Evolutionary conservation across 30 jellyfish, hydroid and myxozoan genomes (phyloP), one percentile per base, ranked within the genome.

Genomic region (Hydractinia symbiolongicarpus): DNA sequence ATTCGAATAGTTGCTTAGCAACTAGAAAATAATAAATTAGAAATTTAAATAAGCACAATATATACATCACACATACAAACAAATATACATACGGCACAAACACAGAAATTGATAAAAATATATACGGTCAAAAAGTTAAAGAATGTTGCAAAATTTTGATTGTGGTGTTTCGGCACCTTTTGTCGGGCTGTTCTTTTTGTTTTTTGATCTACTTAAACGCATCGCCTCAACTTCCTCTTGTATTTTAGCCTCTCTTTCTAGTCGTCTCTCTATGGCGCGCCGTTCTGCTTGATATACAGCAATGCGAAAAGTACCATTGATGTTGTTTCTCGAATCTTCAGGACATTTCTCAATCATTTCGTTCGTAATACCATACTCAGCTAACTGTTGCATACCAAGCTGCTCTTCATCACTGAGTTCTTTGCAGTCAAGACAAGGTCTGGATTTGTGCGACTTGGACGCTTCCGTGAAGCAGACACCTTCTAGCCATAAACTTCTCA

Each of bases 251-350:
- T 81, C 66, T 13, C 81, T 77, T 49, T 88, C 97, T n/a, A 68
- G 30, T 16, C 75, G 89, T 55, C 80, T 50, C 56, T 90, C 97
- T 30, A 62, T 67, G 30, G 70, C 85, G 19, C 92, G 81, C 55
- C 91, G 64, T 85, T 90, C 95, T 17, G 84, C 91, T 82, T 90
- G 97, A 56, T 90, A 93, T 55, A 90, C 76, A 11, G 86, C 80
- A 5, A 90, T 86, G n/a, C 97, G 90, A 67, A 81, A 90, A 57
- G 96, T 86, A 73, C 97, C 97, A 54, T 94, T 90, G 19, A 90
- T 82, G 16, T 76, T 86, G 57, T 74, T 86, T 70, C 86, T 75
- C 10, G 97, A 77, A 70, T 82, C 94, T 8, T 71, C 83, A 0
- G 91, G 72, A 21, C 89, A 68, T 52, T 73, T 82, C 50, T 79